Evolutionary conservation across 1,140 invertebrate species (phyloP).

Genomic region (Calephelis virginiensis): DNA sequence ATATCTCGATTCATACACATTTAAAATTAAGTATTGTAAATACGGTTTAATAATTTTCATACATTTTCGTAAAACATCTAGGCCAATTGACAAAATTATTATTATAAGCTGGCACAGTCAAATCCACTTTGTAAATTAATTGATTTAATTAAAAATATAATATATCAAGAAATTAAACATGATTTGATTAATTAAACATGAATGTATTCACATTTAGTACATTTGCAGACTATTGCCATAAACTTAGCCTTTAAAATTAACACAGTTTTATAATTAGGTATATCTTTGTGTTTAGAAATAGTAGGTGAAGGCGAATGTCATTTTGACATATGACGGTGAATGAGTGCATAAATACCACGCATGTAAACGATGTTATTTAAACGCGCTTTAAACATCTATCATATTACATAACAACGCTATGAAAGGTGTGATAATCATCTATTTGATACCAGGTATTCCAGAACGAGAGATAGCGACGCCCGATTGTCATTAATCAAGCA

Average conservation of each 20-base stretch:
- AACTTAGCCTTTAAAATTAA: conserved; percentile 39
- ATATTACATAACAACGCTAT: no score
- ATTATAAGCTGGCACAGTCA: not conserved
- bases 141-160: not conserved
- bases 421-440: no score
- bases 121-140: not conserved
- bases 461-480: no score
- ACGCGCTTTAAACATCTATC: no score
- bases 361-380: no score
- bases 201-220: not conserved
- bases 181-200: no score
- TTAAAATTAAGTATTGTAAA: conserved; percentile 13
- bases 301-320: not conserved
- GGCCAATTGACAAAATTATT: conserved; percentile 5
- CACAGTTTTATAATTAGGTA: not conserved
- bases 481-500: no score
- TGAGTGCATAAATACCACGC: no score
- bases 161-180: not conserved
- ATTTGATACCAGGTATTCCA: no score
- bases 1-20: conserved; percentile 21
- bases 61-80: not conserved
- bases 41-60: conserved; percentile 2
- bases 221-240: conserved; percentile 47
- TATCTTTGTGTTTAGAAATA: not conserved
- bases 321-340: no score